Evolutionary conservation across 2,113 vertebrate species (phyloP), one percentile per base, ranked within the genome.

Genomic region (Lathamus discolor): DNA sequence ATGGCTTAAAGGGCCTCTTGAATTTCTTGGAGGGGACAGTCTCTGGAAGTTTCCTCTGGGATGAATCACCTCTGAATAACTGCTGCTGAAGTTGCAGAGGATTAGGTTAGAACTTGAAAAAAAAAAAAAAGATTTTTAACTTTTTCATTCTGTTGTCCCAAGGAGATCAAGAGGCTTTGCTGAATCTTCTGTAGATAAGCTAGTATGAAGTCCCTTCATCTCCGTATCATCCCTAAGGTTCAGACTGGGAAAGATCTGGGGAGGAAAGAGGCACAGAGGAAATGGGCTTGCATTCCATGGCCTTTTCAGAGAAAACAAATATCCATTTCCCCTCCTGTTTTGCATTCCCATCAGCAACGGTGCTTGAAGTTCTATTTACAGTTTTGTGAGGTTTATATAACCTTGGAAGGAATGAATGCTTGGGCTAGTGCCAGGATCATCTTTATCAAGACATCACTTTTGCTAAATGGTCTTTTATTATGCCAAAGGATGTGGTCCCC

Each of bases 281-380:
- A 98, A 97, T 93, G 92, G 96, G 84, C 52, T 95, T 88, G 79
- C 95, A 97, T 97, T 97, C 97, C 94, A 92, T 41, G 66, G 97
- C 84, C 81, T 97, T 91, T n/a, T 61, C 86, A 95, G 95, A 96
- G 96, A 97, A 96, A 94, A 97, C 95, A 97, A 98, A 97, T 96
- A 96, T 35, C 82, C 76, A 92, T 96, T 98, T 97, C 97, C 95
- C 92, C 95, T 97, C 90, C 88, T 92, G 74, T 92, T 94, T 88
- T 92, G 73, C 90, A 90, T 96, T 97, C 96, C 88, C 86, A 96
- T 93, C 88, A 88, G 84, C 61, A 91, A 83, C 23, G 64, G 83
- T 92, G 92, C 94, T 95, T 93, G 80, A 74, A 93, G 86, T 90
- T 93, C 95, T 97, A 84, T 95, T 96, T 96, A 84, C 95, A 89